phyloP scores from a whole-genome alignment of 2,797 vertebrate genomes.

The Gambusia yucatana region DNA sequence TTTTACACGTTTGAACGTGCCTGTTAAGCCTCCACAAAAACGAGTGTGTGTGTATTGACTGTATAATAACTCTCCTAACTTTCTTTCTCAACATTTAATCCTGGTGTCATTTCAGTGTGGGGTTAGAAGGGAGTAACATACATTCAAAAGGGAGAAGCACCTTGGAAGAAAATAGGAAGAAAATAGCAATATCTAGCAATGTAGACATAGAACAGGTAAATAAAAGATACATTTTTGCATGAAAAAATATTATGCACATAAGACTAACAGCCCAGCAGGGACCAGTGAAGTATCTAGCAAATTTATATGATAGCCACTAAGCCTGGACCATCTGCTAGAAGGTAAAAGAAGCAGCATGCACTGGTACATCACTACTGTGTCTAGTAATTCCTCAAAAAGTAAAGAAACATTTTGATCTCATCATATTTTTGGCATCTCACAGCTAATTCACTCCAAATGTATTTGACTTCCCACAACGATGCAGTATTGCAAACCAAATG shows the following conservation, averaged over 20 bases:
- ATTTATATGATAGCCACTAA: not conserved
- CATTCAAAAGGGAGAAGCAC: not conserved
- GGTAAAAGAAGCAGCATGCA: not conserved
- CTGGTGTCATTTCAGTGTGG: not conserved
- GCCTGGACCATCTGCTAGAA: not conserved
- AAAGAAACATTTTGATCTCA: not conserved
- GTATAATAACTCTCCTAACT: not conserved
- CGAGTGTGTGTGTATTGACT: not conserved
- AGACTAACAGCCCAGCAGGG: not conserved
- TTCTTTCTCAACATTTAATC: not conserved
- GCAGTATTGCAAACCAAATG: not conserved
- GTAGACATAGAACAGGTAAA: not conserved
- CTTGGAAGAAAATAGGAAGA: not conserved
- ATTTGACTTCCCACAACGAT: not conserved
- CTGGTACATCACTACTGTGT: not conserved
- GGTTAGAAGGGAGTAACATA: not conserved
- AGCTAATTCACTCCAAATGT: not conserved
- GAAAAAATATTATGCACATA: too few species aligned
- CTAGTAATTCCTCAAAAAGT: not conserved
- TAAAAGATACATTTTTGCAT: too few species aligned
- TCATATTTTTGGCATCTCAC: not conserved
- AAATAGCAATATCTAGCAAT: not conserved
- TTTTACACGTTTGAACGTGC: not conserved
- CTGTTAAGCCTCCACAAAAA: not conserved
- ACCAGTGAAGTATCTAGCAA: not conserved